A percentile compares a stretch with the other conserved stretches of the same genome.
Conservation (phyloP, 2,888 invertebrate species). For the Drosophila monieri region DNA sequence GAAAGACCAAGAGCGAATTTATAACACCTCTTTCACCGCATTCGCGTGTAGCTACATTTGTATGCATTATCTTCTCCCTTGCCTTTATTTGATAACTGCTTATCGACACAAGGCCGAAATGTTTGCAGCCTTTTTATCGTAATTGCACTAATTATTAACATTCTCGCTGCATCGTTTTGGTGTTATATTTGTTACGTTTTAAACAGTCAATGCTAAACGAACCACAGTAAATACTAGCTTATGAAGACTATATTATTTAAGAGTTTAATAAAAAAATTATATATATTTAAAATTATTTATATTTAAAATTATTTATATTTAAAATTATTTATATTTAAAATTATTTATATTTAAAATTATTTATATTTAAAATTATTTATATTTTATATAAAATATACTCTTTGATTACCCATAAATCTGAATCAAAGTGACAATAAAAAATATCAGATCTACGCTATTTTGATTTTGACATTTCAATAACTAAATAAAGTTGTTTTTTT, state of each 20-base stretch:
- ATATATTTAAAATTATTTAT: too few species aligned
- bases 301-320: too few species aligned
- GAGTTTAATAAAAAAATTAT: too few species aligned
- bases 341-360: too few species aligned
- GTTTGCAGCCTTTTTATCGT: conserved; percentile 58
- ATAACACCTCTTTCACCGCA: conserved; percentile 29
- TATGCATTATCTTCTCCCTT: conserved; percentile 36
- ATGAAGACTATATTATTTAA: not conserved
- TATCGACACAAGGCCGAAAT: conserved; percentile 44
- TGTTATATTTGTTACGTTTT: conserved; percentile 39
- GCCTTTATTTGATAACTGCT: conserved; percentile 18
- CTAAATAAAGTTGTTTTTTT: conserved; percentile 27
- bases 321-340: too few species aligned
- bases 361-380: too few species aligned
- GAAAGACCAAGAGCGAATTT: conserved; percentile 31
- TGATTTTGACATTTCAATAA: not conserved
- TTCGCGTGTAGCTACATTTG: conserved; percentile 4
- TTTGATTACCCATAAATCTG: not conserved
- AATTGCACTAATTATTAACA: conserved; percentile 57
- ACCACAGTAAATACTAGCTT: conserved; percentile 8
- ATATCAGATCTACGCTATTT: not conserved
- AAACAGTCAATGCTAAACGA: conserved; percentile 52
- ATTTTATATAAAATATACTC: too few species aligned
- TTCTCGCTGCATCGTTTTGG: conserved; percentile 29
- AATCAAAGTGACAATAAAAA: not conserved